Percentiles rank a stretch among this genome's conserved stretches.
Evolutionary conservation across 2,888 invertebrate species (phyloP).

Genomic region (Mesorhabditis spiculigera): DNA sequence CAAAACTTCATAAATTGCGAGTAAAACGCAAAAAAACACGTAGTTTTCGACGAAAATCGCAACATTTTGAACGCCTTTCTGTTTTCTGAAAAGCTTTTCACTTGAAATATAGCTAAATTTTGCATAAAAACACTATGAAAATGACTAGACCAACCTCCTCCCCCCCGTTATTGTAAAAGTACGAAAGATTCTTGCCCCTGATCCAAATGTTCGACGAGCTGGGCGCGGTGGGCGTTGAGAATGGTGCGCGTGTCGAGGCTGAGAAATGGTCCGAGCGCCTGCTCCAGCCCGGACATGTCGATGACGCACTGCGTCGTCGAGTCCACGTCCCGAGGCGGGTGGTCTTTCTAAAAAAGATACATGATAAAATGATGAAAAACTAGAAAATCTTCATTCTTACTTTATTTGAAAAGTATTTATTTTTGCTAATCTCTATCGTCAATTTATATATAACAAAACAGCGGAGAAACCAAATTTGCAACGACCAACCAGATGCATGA

Average conservation of each 20-base stretch:
- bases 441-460: not conserved
- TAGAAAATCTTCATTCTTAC: not conserved
- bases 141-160: too few relatives aligned
- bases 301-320: conserved; percentile 50
- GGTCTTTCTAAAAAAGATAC: conserved; percentile 16
- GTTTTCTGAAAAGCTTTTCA: too few relatives aligned
- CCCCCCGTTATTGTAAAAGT: too few relatives aligned
- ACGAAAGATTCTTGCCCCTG: conserved; percentile 23
- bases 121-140: too few relatives aligned
- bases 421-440: not conserved
- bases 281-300: conserved; percentile 53
- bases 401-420: not conserved
- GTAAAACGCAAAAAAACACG: too few relatives aligned
- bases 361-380: not conserved
- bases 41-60: too few relatives aligned
- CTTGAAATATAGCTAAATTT: too few relatives aligned
- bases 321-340: conserved; percentile 21
- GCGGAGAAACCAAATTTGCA: not conserved
- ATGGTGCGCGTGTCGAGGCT: conserved; percentile 27
- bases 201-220: conserved; percentile 34
- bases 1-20: too few relatives aligned
- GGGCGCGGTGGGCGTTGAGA: conserved; percentile 33
- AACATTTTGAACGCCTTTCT: too few relatives aligned
- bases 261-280: conserved; percentile 43
- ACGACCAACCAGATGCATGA: not conserved